Percentiles rank a stretch among this genome's conserved stretches.
These are phyloP conservation scores for Nebria salina DNA, from an alignment of 2,888 invertebrate genomes.

Conservation along the genomic window DNA sequence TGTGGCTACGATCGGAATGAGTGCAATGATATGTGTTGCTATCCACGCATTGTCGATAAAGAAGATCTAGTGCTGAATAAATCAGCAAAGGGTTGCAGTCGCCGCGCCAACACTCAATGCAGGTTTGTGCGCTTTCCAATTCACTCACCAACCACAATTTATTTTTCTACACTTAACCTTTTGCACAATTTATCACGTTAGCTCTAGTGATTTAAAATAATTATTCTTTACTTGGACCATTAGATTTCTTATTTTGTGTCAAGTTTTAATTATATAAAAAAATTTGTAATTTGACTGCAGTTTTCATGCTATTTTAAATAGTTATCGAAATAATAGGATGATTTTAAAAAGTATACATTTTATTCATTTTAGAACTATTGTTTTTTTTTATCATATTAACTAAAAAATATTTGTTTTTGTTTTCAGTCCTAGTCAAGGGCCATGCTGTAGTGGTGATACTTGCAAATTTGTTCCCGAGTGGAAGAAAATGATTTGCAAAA, in stretches of 20 bases:
- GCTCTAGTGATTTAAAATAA: neutral
- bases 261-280: neutral
- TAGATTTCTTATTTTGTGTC: neutral
- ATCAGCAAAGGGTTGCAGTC: conserved; percentile 81
- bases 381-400: neutral
- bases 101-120: conserved; percentile 82
- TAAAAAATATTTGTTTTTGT: conserved; percentile 51
- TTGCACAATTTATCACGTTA: neutral
- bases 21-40: conserved; percentile 93
- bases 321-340: too few relatives aligned
- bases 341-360: too few relatives aligned
- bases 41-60: conserved; percentile 81
- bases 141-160: neutral
- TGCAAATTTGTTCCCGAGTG: conserved; percentile 79
- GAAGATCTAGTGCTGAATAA: conserved; percentile 74
- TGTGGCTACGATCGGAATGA: conserved; percentile 94
- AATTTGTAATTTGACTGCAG: neutral
- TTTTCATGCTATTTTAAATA: too few relatives aligned
- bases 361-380: too few relatives aligned
- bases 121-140: conserved; percentile 65
- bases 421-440: conserved; percentile 94
- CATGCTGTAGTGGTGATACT: conserved; percentile 85
- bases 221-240: neutral
- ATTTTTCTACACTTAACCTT: neutral
- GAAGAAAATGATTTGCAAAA: conserved; percentile 77